phyloP scores from a whole-genome alignment of 2,888 invertebrate genomes.

The Drosophila affinis region DNA sequence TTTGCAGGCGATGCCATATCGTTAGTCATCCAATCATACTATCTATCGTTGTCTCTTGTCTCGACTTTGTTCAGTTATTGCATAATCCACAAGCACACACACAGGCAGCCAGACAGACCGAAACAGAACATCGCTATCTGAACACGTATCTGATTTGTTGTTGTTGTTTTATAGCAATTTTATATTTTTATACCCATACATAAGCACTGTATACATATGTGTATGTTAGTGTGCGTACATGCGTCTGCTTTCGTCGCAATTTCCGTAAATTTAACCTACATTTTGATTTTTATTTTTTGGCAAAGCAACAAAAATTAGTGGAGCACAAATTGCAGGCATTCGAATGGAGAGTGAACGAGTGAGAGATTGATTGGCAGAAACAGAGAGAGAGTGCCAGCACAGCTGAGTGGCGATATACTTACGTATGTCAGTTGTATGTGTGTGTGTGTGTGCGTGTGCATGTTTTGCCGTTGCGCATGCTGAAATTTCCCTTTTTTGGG shows the following conservation, averaged over 20 bases:
- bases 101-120: slow-evolving; percentile 4
- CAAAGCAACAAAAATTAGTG: slow-evolving; percentile 45
- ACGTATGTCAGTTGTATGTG: too few species aligned
- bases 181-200: slow-evolving; percentile 40
- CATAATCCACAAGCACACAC: slow-evolving; percentile 55
- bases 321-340: slow-evolving; percentile 50
- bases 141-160: slow-evolving; percentile 49
- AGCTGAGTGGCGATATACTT: slow-evolving; percentile 3
- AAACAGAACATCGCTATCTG: slow-evolving; percentile 44
- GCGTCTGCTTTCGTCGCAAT: slow-evolving; percentile 61
- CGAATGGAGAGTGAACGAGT: not conserved
- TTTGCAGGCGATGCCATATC: slow-evolving; percentile 28
- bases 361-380: not conserved
- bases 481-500: slow-evolving; percentile 18
- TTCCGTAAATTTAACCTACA: slow-evolving; percentile 78
- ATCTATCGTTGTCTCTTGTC: slow-evolving; percentile 31
- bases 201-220: not conserved
- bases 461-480: slow-evolving; percentile 8
- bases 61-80: slow-evolving; percentile 47
- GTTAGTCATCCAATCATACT: slow-evolving; percentile 33
- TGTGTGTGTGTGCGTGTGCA: too few species aligned
- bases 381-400: not conserved
- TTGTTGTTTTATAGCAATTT: slow-evolving; percentile 52
- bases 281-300: slow-evolving; percentile 55
- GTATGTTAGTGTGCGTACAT: slow-evolving; percentile 25